Evolutionary conservation across 1,140 invertebrate species (phyloP).

Genomic region (Drosophila kanapiae): DNA sequence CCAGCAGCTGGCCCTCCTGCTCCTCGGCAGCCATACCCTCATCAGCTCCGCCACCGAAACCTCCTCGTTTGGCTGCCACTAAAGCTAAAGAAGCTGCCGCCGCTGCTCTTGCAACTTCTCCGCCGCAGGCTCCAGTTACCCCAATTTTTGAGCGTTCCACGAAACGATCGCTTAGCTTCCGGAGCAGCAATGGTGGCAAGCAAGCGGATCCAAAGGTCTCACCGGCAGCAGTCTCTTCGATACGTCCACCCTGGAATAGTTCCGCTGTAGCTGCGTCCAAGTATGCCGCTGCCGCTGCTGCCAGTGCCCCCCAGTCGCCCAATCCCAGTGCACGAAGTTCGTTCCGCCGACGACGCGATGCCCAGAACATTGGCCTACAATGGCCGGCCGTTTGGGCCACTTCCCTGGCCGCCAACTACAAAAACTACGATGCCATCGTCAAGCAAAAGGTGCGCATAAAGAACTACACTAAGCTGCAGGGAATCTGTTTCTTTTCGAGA

Average conservation of each 20-base stretch:
- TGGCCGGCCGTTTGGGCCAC: slow-evolving; percentile 78
- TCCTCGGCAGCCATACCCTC: slow-evolving; percentile 13
- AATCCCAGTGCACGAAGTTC: slow-evolving; percentile 63
- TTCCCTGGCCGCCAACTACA: slow-evolving; percentile 71
- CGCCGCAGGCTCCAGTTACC: slow-evolving; percentile 25
- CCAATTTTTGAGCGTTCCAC: slow-evolving; percentile 66
- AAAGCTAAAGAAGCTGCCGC: slow-evolving; percentile 51
- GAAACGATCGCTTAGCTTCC: slow-evolving; percentile 60
- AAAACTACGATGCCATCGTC: slow-evolving; percentile 78
- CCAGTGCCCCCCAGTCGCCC: slow-evolving; percentile 55
- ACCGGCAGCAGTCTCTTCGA: slow-evolving; percentile 24
- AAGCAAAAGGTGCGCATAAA: slow-evolving; percentile 74
- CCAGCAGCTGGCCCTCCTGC: slow-evolving; percentile 72
- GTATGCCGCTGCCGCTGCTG: slow-evolving; percentile 62
- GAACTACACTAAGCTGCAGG: slow-evolving; percentile 50
- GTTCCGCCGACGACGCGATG: slow-evolving; percentile 73
- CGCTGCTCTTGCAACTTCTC: slow-evolving; percentile 2
- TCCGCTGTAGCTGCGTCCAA: slow-evolving; percentile 74
- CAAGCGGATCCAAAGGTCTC: slow-evolving; percentile 35
- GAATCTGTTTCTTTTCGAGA: not conserved
- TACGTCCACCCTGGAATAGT: slow-evolving; percentile 86
- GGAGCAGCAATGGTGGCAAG: slow-evolving; percentile 30
- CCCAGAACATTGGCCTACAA: slow-evolving; percentile 64
- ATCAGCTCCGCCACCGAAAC: slow-evolving; percentile 19
- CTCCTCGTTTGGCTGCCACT: slow-evolving; percentile 25